Conservation (phyloP, 2,888 invertebrate genomes). For the Thalpophila matura region DNA sequence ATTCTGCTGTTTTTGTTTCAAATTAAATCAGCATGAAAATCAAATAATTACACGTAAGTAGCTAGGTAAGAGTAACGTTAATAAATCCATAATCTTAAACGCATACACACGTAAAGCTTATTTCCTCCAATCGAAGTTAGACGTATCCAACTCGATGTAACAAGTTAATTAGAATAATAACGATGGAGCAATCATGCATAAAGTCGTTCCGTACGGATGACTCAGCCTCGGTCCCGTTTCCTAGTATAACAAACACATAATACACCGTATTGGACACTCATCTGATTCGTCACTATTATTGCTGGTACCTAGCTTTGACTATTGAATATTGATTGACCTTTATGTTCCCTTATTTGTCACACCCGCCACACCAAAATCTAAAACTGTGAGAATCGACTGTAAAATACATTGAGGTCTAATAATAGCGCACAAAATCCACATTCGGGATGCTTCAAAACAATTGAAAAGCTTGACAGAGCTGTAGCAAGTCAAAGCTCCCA, state of each 20-base stretch:
- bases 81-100: constrained; percentile 30
- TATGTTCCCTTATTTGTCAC: constrained; percentile 43
- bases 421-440: too few species aligned
- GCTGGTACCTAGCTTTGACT: constrained; percentile 35
- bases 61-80: constrained; percentile 35
- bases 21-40: constrained; percentile 36
- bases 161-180: constrained; percentile 58
- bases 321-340: too few species aligned
- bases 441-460: too few species aligned
- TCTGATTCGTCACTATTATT: constrained; percentile 60
- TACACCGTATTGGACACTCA: constrained; percentile 57
- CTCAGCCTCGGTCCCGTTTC: constrained; percentile 74
- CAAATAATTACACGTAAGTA: constrained; percentile 36
- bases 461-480: neutral
- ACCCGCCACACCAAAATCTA: neutral
- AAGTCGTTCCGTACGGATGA: constrained; percentile 75
- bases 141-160: constrained; percentile 27
- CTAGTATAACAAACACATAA: constrained; percentile 62
- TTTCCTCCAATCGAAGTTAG: constrained; percentile 21
- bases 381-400: constrained; percentile 6
- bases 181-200: constrained; percentile 67
- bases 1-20: constrained; percentile 13
- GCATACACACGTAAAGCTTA: constrained; percentile 9
- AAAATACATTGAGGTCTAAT: too few species aligned
- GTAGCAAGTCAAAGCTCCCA: too few species aligned